phyloP scores from a whole-genome alignment of 2,113 vertebrate species.

The Macrotis lagotis region DNA sequence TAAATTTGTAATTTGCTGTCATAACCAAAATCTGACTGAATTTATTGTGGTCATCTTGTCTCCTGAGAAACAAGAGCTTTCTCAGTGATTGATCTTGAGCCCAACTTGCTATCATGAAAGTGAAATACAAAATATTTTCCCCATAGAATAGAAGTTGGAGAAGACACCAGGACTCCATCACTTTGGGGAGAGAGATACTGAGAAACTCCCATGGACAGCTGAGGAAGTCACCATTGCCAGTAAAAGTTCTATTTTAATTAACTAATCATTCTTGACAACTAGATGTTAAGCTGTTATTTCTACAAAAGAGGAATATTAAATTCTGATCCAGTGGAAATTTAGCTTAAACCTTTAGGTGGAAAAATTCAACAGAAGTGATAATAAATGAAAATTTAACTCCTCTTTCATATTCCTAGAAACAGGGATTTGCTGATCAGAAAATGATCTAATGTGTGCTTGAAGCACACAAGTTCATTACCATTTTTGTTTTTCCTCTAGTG shows the following conservation, averaged over 20 bases:
- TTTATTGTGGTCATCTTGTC: neutral
- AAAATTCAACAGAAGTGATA: neutral
- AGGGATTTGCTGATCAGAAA: conserved; percentile 22
- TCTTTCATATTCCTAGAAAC: conserved; percentile 18
- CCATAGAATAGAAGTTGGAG: neutral
- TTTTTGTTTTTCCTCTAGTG: neutral
- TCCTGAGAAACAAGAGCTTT: neutral
- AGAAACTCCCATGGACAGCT: neutral
- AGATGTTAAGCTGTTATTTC: neutral
- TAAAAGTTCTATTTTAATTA: neutral
- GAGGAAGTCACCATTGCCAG: neutral
- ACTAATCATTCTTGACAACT: neutral
- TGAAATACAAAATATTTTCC: neutral
- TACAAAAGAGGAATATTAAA: neutral
- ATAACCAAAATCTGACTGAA: neutral
- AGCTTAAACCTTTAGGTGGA: neutral
- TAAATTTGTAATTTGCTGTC: neutral
- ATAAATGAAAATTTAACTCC: conserved; percentile 38
- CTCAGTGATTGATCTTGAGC: neutral
- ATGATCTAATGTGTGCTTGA: conserved; percentile 29
- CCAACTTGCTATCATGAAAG: neutral
- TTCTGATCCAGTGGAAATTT: rapidly evolving
- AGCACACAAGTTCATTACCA: conserved; percentile 8
- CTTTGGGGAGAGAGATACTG: neutral
- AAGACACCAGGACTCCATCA: neutral